Evolutionary conservation across 2,113 vertebrate genomes (phyloP).

Genomic region (Monarcha castaneiventris): DNA sequence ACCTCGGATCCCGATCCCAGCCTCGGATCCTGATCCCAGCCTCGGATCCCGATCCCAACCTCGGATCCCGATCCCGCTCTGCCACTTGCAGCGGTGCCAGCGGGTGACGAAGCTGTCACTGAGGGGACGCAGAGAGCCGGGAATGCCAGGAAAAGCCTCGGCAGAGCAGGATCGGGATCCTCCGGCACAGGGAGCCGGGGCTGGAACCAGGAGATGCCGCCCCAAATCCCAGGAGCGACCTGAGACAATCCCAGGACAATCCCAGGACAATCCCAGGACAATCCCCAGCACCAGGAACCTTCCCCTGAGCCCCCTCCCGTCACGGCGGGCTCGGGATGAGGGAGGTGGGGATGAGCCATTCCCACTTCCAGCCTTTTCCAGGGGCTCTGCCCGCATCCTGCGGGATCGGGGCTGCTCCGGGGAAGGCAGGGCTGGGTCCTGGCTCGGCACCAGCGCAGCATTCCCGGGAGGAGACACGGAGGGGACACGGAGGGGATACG

Average conservation of each 20-base stretch:
- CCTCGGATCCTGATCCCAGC: too few relatives aligned
- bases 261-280: background rate
- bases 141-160: background rate
- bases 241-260: background rate
- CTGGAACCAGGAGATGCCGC: background rate
- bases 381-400: background rate
- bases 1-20: background rate
- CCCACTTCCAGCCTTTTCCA: background rate
- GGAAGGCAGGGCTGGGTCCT: background rate
- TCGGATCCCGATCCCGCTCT: background rate
- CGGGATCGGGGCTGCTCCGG: background rate
- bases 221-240: fast-evolving
- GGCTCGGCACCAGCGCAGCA: background rate
- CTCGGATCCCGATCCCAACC: background rate
- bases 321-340: background rate
- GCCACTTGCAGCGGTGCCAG: background rate
- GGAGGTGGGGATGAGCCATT: fast-evolving
- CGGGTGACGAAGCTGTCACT: background rate
- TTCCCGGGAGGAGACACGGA: background rate
- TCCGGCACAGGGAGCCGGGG: background rate
- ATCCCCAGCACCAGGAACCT: background rate
- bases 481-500: background rate
- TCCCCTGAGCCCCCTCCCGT: background rate
- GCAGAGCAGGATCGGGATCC: background rate
- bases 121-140: background rate